These are phyloP conservation scores for Sisyra nigra DNA, from an alignment of 2,888 invertebrate genomes.

Conservation along the genomic window DNA sequence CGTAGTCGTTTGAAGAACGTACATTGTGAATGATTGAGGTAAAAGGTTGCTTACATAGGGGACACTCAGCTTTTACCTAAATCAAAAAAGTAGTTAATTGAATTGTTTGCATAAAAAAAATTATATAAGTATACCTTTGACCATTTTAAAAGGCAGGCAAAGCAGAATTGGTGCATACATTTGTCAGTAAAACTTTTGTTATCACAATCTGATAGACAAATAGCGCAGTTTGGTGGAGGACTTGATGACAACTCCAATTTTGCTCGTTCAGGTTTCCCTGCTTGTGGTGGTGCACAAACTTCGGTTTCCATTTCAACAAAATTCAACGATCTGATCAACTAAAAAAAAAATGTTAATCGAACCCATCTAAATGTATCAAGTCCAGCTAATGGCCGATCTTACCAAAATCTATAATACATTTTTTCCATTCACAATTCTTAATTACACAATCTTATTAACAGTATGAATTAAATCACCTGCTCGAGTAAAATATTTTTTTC, in stretches of 20 bases:
- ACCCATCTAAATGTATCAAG: too few relatives aligned
- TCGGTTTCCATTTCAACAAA: too few relatives aligned
- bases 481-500: too few relatives aligned
- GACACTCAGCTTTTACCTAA: conserved; percentile 83
- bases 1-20: conserved; percentile 71
- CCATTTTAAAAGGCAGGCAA: conserved; percentile 84
- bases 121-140: conserved; percentile 48
- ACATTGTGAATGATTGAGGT: conserved; percentile 87
- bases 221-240: conserved; percentile 81
- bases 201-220: conserved; percentile 71
- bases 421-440: too few relatives aligned
- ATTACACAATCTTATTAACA: too few relatives aligned
- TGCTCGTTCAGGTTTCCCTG: conserved; percentile 3
- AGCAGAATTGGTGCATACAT: conserved; percentile 89
- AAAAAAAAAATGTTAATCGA: too few relatives aligned
- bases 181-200: conserved; percentile 86
- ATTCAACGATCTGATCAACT: too few relatives aligned
- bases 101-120: conserved; percentile 3
- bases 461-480: too few relatives aligned
- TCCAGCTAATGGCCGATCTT: too few relatives aligned
- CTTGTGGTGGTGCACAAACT: too few relatives aligned
- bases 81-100: conserved; percentile 11
- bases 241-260: conserved; percentile 17
- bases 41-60: conserved; percentile 84
- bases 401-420: too few relatives aligned